These are phyloP conservation scores for Archilochus colubris DNA, from an alignment of 2,113 vertebrate genomes.

Conservation along the genomic window DNA sequence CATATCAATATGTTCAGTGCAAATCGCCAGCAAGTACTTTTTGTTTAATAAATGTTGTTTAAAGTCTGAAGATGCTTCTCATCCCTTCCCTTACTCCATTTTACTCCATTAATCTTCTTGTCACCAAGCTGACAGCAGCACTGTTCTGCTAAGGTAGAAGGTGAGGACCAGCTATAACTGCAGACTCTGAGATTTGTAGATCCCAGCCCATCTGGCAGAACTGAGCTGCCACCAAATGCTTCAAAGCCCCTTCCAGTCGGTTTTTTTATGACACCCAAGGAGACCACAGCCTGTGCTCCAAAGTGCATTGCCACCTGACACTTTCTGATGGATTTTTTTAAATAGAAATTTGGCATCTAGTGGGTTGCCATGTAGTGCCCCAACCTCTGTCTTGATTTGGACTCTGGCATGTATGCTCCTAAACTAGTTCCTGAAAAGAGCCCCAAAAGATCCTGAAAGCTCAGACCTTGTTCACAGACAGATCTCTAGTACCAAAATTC, in stretches of 20 bases:
- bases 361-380: background rate
- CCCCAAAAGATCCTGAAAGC: background rate
- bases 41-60: background rate
- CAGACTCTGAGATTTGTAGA: background rate
- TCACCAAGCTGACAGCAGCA: background rate
- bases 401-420: background rate
- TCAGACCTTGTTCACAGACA: background rate
- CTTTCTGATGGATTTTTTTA: background rate
- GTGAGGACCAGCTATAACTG: background rate
- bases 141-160: background rate
- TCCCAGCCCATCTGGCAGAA: background rate
- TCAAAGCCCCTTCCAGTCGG: background rate
- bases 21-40: background rate
- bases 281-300: background rate
- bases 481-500: background rate
- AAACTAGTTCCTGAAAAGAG: rapidly evolving
- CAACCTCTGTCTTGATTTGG: background rate
- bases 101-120: background rate
- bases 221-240: background rate
- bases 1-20: constrained; percentile 29
- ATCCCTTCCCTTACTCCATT: background rate
- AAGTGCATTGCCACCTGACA: background rate
- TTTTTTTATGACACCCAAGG: too few relatives aligned
- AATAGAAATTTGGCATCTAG: too few relatives aligned
- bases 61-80: background rate